Conservation (phyloP, 2,888 invertebrate species). For the Acheta domesticus region DNA sequence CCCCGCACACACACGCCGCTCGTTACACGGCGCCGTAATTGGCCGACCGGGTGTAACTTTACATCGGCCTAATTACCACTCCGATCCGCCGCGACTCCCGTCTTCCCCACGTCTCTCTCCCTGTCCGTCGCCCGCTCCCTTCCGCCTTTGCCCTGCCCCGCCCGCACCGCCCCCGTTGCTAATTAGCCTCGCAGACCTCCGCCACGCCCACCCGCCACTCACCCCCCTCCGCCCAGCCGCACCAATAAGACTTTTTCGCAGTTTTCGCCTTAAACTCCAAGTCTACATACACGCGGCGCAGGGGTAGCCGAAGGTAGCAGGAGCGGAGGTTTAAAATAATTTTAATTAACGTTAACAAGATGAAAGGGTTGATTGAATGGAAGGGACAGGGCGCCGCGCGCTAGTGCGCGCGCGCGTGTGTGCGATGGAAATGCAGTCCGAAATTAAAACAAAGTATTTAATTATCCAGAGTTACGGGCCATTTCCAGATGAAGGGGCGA, state of each 20-base stretch:
- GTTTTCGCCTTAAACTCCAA: background rate
- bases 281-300: no score
- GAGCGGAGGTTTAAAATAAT: constrained; percentile 29
- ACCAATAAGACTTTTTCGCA: constrained; percentile 27
- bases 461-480: constrained; percentile 20
- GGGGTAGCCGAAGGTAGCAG: background rate
- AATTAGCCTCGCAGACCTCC: background rate
- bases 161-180: constrained; percentile 22
- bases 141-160: background rate
- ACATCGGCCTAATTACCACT: no score
- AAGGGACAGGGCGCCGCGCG: background rate
- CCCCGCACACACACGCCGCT: no score
- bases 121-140: background rate
- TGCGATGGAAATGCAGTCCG: constrained; percentile 8
- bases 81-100: no score
- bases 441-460: constrained; percentile 26
- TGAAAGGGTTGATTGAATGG: constrained; percentile 40
- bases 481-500: background rate
- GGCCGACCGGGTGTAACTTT: no score
- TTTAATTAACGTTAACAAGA: constrained; percentile 34
- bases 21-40: no score
- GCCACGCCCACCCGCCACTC: background rate
- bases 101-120: background rate
- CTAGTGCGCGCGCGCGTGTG: background rate
- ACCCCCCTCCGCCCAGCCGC: constrained; percentile 22